Base-by-base conservation (phyloP, 2,113 vertebrate species). In the Aix galericulata region DNA sequence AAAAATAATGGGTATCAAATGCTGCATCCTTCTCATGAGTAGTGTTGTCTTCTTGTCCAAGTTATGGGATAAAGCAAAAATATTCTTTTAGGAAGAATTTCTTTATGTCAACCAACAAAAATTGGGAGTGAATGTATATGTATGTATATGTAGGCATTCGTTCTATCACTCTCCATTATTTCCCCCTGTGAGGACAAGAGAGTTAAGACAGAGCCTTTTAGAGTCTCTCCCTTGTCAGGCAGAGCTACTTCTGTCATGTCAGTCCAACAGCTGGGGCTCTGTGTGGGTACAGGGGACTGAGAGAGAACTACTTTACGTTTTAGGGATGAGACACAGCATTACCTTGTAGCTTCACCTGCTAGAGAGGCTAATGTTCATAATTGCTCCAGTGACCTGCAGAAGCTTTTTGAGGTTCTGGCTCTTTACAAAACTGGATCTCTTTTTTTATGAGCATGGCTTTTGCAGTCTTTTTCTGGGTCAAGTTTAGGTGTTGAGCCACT, bases 81-180 rank as follows among this genome's bases (percentile, higher is more conserved):
- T 27, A 8, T 3, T 59, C 7, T 50, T 79, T 78, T 42, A 66
- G 13, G 26, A 38, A 59, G 20, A 20, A 27, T 86, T 89, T 79
- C 25, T 59, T 77, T 6, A 46, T 42, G 8, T 67, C 59, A 56
- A 32, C 22, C 21, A 31, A 6, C 8, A 83, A 52, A 83, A 94
- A 44, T 0, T 20, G 5, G 3, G 7, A 66, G 26, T 40, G 34
- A 64, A 17, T 18, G 3, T 81, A 23, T 69, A 16, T 13, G 4
- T 21, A 3, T 23, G 16, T 0, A 1, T 20, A 26, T 7, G 2
- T 6, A 66, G 11, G 2, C 20, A 59, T 59, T 74, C 0, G 0
- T 87, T 63, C 56, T 59, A 12, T n/a, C 18, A 25, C 73, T 55
- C 17, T 23, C 14, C 9, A 0, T 59, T 74, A 77, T 50, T 75